Base-by-base conservation (phyloP, 2,888 invertebrate species). In the Lumbricus terrestris region DNA sequence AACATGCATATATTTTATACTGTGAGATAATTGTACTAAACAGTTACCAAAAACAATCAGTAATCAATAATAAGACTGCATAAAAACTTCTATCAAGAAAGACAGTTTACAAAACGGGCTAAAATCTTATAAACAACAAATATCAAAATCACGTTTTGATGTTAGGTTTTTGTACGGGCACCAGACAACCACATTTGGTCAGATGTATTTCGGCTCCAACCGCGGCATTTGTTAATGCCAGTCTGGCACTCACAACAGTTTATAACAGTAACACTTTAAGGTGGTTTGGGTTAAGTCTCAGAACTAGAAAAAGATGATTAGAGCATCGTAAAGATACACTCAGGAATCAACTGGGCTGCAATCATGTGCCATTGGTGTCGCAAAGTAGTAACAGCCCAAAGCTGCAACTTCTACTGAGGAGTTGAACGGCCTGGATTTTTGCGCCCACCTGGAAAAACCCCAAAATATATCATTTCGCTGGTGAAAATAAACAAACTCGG, bases 131-230 rank as follows among this genome's bases (percentile, higher is more conserved):
- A 69, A 69, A 69, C 47, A n/a, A 69, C 69, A 69, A 69, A 69
- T 69, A 69, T 69, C 69, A 69, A 69, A 69, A 69, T 69, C 69
- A n/a, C 8, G 69, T 69, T 69, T 69, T 69, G 69, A 69, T 69
- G n/a, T 69, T n/a, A n/a, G n/a, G n/a, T n/a, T 69, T n/a, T 69
- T n/a, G n/a, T 69, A 69, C 69, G 69, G n/a, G 69, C 69, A 69
- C 69, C 69, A 69, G 69, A 69, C 29, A 69, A 69, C 2, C 69
- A 69, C 29, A 69, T 11, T 8, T n/a, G 69, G 69, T 69, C 69
- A 69, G 29, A n/a, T n/a, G n/a, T 69, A 69, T n/a, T n/a, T 69
- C n/a, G n/a, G n/a, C n/a, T 69, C 29, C 69, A n/a, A 69, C 69
- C 69, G 16, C 11, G 69, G n/a, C 69, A 69, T 69, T 69, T n/a